Base-by-base conservation (phyloP, 2,888 invertebrate genomes). In the Parnassius glacialis region DNA sequence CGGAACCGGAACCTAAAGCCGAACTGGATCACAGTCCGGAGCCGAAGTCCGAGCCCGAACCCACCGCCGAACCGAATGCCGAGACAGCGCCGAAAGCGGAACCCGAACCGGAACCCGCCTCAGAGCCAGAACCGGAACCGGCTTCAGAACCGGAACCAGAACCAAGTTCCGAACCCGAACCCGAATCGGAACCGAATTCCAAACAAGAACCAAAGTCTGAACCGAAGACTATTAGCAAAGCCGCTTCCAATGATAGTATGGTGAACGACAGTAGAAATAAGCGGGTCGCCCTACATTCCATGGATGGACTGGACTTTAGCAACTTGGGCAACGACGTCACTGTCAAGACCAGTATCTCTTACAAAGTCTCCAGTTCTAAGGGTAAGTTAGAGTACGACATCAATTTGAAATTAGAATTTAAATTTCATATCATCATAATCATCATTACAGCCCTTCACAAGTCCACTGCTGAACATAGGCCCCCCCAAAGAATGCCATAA, bases 311-410 rank as follows among this genome's bases (percentile, higher is more conserved):
- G 13, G 87, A 90, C 65, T 88, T 92, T 45, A 88, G 87, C 64
- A 86, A 90, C 48, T 79, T 91, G 10, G 92, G 92, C 34, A 85
- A 93, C 60, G 95, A 95, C 50, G 94, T 95, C 41, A 94, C 95
- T 0, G 95, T 96, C 11, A 95, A 95, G 73, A 96, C 96, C 0
- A 96, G 96, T 75, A 94, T 96, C 3, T 95, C 96, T 0, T 96
- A 94, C 80, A 93, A 95, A 80, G 95, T 96, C 66, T 96, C 96
- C 74, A 93, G 85, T 66, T 88, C 90, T 60, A 90, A 90, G 83
- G 90, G 90, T 90, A 72, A 73, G 59, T 34, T 0, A 0, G 5
- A 34, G 34, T 5, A 34, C 7, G 34, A 34, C 5, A 16, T 16
- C 16, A 16, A 16, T 16, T 16, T 16, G 16, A 16, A 16, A 16